phyloP scores from a whole-genome alignment of 2,888 invertebrate genomes.

The Lasioglossum lativentre region DNA sequence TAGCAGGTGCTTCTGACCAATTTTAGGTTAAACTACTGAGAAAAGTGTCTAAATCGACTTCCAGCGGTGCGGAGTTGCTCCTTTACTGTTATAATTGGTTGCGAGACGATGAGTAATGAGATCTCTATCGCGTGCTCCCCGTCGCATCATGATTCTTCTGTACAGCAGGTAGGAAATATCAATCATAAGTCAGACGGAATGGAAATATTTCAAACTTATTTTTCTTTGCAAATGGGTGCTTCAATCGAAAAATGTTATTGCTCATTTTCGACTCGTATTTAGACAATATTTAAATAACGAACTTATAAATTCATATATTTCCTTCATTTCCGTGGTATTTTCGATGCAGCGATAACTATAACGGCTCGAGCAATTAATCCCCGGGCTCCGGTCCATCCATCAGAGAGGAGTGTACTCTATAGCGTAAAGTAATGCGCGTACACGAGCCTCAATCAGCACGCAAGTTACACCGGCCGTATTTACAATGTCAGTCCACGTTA shows the following conservation, averaged over 20 bases:
- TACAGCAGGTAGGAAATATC: neutral
- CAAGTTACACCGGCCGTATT: constrained; percentile 56
- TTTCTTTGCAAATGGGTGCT: neutral
- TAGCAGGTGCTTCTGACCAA: neutral
- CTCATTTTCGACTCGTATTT: neutral
- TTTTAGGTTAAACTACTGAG: neutral
- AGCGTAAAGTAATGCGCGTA: constrained; percentile 40
- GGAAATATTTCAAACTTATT: neutral
- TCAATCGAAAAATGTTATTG: neutral
- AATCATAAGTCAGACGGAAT: neutral
- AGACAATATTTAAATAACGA: neutral
- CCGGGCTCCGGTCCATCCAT: constrained; percentile 21
- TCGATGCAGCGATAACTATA: neutral
- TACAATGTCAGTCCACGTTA: constrained; percentile 48
- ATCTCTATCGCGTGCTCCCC: neutral
- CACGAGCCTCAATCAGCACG: constrained; percentile 51
- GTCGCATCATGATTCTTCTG: neutral
- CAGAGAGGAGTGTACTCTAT: constrained; percentile 19
- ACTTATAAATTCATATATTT: neutral
- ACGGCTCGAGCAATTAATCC: neutral
- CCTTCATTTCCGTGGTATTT: constrained; percentile 7
- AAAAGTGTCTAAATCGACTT: neutral
- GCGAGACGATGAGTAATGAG: neutral
- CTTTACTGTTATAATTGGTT: neutral
- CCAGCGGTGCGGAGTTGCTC: neutral